Conservation (phyloP, 2,888 invertebrate genomes). For the Drosophila ezoana region DNA sequence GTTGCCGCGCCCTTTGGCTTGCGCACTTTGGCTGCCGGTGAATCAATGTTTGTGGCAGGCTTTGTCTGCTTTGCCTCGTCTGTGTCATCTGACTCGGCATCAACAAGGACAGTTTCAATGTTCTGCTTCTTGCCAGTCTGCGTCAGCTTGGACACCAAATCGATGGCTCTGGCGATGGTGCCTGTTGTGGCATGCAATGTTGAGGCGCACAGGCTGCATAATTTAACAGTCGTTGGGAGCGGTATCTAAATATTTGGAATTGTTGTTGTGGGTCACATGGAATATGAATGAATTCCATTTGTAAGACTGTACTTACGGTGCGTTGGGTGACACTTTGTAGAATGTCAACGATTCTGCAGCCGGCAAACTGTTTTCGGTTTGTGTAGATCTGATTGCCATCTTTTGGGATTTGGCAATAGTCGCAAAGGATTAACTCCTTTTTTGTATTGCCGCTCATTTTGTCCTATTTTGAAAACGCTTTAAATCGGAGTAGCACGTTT, state of each 20-base stretch:
- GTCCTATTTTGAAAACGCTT: not conserved
- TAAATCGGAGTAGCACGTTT: constrained; percentile 1
- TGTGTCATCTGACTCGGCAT: not conserved
- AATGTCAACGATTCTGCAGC: constrained; percentile 49
- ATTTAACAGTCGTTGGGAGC: constrained; percentile 25
- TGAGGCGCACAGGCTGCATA: constrained; percentile 49
- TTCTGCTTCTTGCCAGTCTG: not conserved
- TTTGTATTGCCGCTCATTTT: constrained; percentile 29
- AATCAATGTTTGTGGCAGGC: too few relatives aligned
- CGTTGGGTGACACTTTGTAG: constrained; percentile 33
- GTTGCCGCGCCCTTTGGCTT: not conserved
- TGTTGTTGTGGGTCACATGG: not conserved
- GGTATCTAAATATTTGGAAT: constrained; percentile 35
- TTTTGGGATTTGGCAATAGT: constrained; percentile 39
- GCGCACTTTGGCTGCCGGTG: not conserved
- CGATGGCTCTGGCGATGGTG: constrained; percentile 15
- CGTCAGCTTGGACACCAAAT: constrained; percentile 22
- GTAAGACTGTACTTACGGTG: constrained; percentile 51
- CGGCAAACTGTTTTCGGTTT: constrained; percentile 42
- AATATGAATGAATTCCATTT: not conserved
- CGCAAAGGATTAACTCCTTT: constrained; percentile 29
- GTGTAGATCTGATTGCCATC: constrained; percentile 38
- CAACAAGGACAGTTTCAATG: not conserved
- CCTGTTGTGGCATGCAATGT: constrained; percentile 29
- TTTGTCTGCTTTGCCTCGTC: not conserved